phyloP scores from a whole-genome alignment of 1,140 invertebrate species.

The Heliothis subflexa region DNA sequence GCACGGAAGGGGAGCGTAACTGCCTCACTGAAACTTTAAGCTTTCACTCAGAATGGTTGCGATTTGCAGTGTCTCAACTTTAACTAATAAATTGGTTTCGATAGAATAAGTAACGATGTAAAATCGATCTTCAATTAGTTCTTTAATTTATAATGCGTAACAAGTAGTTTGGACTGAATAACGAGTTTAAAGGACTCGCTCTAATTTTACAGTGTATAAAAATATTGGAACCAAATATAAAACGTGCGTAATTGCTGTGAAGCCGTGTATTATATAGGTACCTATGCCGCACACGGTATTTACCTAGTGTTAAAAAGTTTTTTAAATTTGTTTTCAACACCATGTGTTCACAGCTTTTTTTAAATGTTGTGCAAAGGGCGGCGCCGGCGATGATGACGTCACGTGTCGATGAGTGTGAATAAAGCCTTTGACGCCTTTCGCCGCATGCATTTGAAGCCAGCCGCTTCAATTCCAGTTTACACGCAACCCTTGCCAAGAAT shows the following conservation, averaged over 20 bases:
- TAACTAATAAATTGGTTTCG: constrained; percentile 77
- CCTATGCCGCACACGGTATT: background rate
- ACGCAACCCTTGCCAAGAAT: constrained; percentile 63
- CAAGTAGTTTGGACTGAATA: background rate
- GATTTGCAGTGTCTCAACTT: constrained; percentile 79
- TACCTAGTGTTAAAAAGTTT: constrained; percentile 13
- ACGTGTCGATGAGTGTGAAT: constrained; percentile 81
- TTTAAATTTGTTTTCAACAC: constrained; percentile 32
- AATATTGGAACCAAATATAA: background rate
- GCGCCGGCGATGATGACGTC: constrained; percentile 62
- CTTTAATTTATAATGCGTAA: constrained; percentile 44
- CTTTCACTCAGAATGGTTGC: constrained; percentile 79
- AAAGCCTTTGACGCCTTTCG: constrained; percentile 83
- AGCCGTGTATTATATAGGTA: background rate
- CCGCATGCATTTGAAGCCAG: constrained; percentile 75
- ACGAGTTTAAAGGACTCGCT: background rate
- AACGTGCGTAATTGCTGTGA: background rate
- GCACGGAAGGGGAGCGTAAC: constrained; percentile 81
- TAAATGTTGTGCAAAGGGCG: constrained; percentile 58
- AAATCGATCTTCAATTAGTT: constrained; percentile 51
- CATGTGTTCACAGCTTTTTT: constrained; percentile 60
- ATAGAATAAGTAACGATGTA: constrained; percentile 61
- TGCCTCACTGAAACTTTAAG: constrained; percentile 83
- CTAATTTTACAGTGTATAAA: background rate
- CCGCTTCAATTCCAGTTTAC: constrained; percentile 81